Conservation (phyloP, 2,888 invertebrate genomes). For the Allacma fusca region DNA sequence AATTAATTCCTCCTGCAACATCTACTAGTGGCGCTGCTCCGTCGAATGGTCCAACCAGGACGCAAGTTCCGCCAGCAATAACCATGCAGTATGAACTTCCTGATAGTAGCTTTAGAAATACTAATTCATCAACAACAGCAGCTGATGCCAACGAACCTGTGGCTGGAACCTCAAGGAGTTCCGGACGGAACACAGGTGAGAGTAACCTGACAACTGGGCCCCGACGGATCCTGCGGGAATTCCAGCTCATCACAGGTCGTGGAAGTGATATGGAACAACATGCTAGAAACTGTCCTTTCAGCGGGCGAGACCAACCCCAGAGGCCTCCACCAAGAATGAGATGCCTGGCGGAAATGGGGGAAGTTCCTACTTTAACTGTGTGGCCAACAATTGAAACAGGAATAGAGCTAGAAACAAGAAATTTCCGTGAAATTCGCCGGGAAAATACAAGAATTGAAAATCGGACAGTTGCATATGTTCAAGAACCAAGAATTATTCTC, state of each 20-base stretch:
- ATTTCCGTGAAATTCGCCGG: constrained; percentile 42
- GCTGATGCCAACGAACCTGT: constrained; percentile 20
- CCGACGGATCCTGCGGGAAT: constrained; percentile 51
- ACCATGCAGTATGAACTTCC: constrained; percentile 57
- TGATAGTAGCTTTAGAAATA: constrained; percentile 43
- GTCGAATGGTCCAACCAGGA: not conserved
- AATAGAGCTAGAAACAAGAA: constrained; percentile 50
- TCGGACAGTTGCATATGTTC: not conserved
- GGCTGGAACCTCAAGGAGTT: constrained; percentile 27
- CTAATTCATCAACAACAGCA: constrained; percentile 10
- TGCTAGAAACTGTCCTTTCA: constrained; percentile 59
- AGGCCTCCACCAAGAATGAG: constrained; percentile 59
- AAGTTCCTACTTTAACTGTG: constrained; percentile 49
- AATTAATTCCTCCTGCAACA: constrained; percentile 26
- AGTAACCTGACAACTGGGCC: not conserved
- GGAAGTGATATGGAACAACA: constrained; percentile 55
- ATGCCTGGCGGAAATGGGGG: constrained; percentile 56
- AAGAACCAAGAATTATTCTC: not conserved
- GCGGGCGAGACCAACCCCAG: constrained; percentile 47
- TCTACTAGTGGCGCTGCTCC: not conserved
- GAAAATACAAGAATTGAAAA: not conserved
- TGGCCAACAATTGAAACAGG: constrained; percentile 60
- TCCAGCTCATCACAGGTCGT: constrained; percentile 52
- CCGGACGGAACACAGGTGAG: constrained; percentile 11
- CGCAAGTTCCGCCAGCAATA: constrained; percentile 53